Percentiles rank a stretch among this genome's conserved stretches.
These are phyloP conservation scores for Patella pellucida DNA, from an alignment of 2,888 invertebrate species.

Conservation along the genomic window DNA sequence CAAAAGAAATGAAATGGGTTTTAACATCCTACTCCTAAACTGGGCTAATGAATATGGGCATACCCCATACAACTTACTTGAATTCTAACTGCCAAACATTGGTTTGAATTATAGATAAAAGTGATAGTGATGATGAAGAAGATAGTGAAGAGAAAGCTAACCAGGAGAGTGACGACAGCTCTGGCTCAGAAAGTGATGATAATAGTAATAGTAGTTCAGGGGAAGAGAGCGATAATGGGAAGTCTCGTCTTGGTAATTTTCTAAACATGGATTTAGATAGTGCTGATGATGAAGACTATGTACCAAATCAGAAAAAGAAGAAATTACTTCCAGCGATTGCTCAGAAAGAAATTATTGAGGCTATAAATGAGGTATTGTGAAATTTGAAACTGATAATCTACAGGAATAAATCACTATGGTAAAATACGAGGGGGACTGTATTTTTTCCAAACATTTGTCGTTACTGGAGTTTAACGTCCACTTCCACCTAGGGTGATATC, in stretches of 20 bases:
- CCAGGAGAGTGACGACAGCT: slow-evolving; percentile 21
- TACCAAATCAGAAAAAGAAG: slow-evolving; percentile 47
- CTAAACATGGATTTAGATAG: slow-evolving; percentile 39
- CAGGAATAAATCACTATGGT: too few species aligned
- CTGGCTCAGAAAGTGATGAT: slow-evolving; percentile 22
- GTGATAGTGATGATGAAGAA: slow-evolving; percentile 83
- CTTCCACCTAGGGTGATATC: too few species aligned
- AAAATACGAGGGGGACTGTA: too few species aligned
- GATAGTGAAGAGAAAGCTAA: slow-evolving; percentile 38
- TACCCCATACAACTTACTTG: too few species aligned
- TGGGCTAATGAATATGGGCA: too few species aligned
- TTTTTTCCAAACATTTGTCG: too few species aligned
- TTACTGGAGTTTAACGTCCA: too few species aligned
- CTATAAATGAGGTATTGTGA: not conserved
- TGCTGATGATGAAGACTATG: slow-evolving; percentile 56
- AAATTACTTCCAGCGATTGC: slow-evolving; percentile 13
- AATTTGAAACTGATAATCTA: too few species aligned
- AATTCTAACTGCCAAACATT: too few species aligned
- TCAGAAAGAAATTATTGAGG: slow-evolving; percentile 25
- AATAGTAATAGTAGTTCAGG: slow-evolving; percentile 51
- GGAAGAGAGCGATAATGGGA: slow-evolving; percentile 28
- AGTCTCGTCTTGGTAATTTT: not conserved
- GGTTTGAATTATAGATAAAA: slow-evolving; percentile 8
- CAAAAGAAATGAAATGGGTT: too few species aligned
- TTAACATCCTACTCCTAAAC: too few species aligned